phyloP scores from a whole-genome alignment of 1,140 invertebrate genomes.

The Drosophila takahashii region DNA sequence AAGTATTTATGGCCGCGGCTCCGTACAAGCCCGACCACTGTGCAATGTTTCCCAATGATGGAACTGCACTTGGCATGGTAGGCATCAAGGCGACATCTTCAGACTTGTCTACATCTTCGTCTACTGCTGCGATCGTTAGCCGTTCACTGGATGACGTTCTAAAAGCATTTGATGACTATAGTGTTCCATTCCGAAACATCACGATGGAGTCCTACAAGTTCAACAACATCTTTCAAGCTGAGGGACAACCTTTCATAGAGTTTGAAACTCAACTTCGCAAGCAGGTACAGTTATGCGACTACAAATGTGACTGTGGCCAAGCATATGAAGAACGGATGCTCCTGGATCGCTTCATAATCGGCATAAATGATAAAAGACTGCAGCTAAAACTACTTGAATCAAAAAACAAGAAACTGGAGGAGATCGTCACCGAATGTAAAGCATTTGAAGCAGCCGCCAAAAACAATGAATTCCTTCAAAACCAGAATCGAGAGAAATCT shows the following conservation, averaged over 20 bases:
- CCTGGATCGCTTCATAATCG: background rate
- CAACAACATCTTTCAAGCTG: background rate
- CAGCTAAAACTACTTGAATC: background rate
- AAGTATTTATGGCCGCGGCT: no score
- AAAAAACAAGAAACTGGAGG: background rate
- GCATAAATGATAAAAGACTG: background rate
- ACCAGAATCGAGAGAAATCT: background rate
- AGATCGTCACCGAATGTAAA: background rate
- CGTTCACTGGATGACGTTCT: background rate
- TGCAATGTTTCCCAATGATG: slow-evolving; percentile 10
- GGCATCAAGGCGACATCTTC: background rate
- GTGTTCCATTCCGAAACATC: background rate
- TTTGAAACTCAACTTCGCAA: background rate
- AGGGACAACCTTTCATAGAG: background rate
- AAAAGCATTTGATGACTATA: background rate
- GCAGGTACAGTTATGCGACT: background rate
- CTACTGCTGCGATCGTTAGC: no score
- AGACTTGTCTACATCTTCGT: no score
- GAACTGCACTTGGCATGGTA: background rate
- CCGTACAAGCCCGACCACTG: no score
- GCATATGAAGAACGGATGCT: background rate
- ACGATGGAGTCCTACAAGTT: background rate
- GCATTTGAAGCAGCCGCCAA: background rate
- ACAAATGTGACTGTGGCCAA: background rate
- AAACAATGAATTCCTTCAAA: background rate